Evolutionary conservation across 2,888 invertebrate genomes (phyloP).

Genomic region (Automeris io): DNA sequence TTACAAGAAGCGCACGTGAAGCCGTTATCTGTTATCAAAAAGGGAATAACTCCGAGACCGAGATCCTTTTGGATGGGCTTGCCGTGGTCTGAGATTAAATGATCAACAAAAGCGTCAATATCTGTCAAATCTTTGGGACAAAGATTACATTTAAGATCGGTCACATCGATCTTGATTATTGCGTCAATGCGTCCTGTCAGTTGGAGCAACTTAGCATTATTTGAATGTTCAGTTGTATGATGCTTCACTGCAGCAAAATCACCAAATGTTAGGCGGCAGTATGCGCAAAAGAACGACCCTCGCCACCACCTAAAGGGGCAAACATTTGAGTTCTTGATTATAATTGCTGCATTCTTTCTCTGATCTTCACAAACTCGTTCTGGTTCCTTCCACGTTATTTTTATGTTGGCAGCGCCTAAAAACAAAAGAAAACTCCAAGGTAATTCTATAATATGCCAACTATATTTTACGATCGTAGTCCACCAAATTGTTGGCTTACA

Average conservation of each 20-base stretch:
- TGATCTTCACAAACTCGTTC: no score
- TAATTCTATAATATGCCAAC: no score
- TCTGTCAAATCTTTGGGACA: slow-evolving; percentile 25
- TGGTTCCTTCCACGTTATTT: no score
- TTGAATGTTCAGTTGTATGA: slow-evolving; percentile 33
- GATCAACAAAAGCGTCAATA: slow-evolving; percentile 35
- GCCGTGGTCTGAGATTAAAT: slow-evolving; percentile 33
- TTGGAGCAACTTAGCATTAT: slow-evolving; percentile 36
- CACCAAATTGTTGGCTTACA: no score
- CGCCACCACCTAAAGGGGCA: slow-evolving; percentile 47
- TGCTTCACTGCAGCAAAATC: slow-evolving; percentile 33
- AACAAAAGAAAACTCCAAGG: no score
- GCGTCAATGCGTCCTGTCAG: slow-evolving; percentile 33
- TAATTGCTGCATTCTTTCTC: slow-evolving; percentile 50
- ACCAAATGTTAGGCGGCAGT: slow-evolving; percentile 34
- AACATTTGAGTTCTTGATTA: slow-evolving; percentile 49
- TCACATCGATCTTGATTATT: slow-evolving; percentile 50
- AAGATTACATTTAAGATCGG: slow-evolving; percentile 36
- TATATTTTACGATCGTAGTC: slow-evolving; percentile 6
- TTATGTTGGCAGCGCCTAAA: no score
- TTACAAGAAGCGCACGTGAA: slow-evolving; percentile 42
- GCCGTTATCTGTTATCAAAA: slow-evolving; percentile 36
- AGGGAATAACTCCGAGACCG: slow-evolving; percentile 48
- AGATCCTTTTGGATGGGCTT: slow-evolving; percentile 26
- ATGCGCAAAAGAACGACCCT: slow-evolving; percentile 52